Evolutionary conservation across 1,140 invertebrate genomes (phyloP).

Genomic region (Drosophila bocki): DNA sequence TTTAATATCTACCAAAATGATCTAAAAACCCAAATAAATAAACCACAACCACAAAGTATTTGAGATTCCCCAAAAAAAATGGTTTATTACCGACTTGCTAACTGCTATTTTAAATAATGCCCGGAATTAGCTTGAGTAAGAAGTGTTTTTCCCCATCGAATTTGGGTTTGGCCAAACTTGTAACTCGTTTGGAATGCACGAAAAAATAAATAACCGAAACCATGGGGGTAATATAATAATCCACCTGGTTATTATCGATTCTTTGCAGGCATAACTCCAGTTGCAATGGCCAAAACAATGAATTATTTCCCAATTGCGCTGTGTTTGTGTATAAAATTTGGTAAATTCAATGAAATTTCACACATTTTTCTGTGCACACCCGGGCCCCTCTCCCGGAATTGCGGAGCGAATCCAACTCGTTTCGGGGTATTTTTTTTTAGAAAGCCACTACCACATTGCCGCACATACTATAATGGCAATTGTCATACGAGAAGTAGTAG

Average conservation of each 20-base stretch:
- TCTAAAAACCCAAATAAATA: background rate
- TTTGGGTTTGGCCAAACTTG: constrained; percentile 29
- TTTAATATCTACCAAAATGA: background rate
- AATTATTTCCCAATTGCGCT: constrained; percentile 46
- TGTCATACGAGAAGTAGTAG: constrained; percentile 43
- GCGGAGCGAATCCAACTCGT: constrained; percentile 33
- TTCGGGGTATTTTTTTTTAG: constrained; percentile 47
- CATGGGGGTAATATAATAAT: constrained; percentile 31
- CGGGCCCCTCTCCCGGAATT: constrained; percentile 35
- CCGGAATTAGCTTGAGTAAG: constrained; percentile 10
- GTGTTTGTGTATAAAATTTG: constrained; percentile 50
- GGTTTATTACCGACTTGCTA: constrained; percentile 20
- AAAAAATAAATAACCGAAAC: constrained; percentile 9
- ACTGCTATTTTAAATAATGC: constrained; percentile 29
- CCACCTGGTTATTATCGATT: constrained; percentile 40
- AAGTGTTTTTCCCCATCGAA: constrained; percentile 28
- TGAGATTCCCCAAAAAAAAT: background rate
- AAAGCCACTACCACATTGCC: constrained; percentile 30
- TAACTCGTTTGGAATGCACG: constrained; percentile 12
- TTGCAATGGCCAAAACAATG: constrained; percentile 46
- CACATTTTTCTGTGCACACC: constrained; percentile 34
- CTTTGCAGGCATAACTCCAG: constrained; percentile 33
- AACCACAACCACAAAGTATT: background rate
- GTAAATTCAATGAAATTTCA: constrained; percentile 55
- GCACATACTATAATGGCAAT: constrained; percentile 43